Evolutionary conservation across 2,888 invertebrate species (phyloP).

Genomic region (Tetramorium bicarinatum): DNA sequence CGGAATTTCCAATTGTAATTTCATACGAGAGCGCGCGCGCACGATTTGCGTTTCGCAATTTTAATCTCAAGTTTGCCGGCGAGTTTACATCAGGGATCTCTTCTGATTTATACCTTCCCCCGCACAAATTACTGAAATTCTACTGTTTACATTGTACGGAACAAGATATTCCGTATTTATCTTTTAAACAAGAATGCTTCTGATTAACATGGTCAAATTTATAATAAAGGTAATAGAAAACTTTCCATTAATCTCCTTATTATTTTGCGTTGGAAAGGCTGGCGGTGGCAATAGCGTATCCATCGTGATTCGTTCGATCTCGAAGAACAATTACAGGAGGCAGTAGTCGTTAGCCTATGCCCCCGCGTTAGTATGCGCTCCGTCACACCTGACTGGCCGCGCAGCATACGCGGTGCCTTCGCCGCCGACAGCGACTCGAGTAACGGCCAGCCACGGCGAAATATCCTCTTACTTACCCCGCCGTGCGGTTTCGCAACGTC

Average conservation of each 20-base stretch:
- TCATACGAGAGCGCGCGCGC: conserved; percentile 17
- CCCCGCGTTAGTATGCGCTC: conserved; percentile 83
- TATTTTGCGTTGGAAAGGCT: conserved; percentile 12
- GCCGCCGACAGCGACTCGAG: conserved; percentile 65
- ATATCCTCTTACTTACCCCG: conserved; percentile 69
- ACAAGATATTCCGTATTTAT: background rate
- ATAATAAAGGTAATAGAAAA: background rate
- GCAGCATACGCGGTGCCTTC: conserved; percentile 73
- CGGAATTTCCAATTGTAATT: conserved; percentile 54
- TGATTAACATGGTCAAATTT: background rate
- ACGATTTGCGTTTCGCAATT: conserved; percentile 39
- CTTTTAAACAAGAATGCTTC: background rate
- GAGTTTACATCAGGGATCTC: background rate
- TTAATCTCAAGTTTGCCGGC: background rate
- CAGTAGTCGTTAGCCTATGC: conserved; percentile 85
- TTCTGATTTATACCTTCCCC: no score
- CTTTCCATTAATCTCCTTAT: background rate
- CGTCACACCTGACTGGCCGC: conserved; percentile 84
- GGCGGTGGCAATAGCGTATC: conserved; percentile 56
- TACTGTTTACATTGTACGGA: no score
- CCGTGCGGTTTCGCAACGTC: conserved; percentile 74
- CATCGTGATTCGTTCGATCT: conserved; percentile 78
- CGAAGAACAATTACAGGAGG: conserved; percentile 84
- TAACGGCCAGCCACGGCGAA: conserved; percentile 66
- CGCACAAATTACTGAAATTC: background rate